Conservation (phyloP, 2,888 invertebrate species). For the Steinernema hermaphroditum region DNA sequence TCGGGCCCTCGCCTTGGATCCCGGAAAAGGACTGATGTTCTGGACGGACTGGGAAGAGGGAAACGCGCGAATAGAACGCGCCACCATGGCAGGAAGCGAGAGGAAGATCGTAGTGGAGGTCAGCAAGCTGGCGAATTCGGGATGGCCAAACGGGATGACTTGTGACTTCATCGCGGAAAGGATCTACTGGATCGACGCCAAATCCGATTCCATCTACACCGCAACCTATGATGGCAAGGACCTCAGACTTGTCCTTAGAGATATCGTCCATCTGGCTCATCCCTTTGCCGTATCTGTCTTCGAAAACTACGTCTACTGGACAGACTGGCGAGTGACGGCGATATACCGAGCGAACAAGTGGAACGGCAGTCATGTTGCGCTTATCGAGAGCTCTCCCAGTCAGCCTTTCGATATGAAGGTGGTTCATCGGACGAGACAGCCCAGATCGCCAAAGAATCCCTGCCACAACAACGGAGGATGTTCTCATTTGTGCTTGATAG, state of each 20-base stretch:
- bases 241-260: slow-evolving; percentile 75
- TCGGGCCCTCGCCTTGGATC: slow-evolving; percentile 81
- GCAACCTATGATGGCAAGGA: slow-evolving; percentile 79
- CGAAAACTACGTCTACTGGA: slow-evolving; percentile 87
- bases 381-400: slow-evolving; percentile 80
- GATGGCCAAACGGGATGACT: slow-evolving; percentile 74
- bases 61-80: slow-evolving; percentile 80
- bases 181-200: slow-evolving; percentile 66
- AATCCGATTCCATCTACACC: slow-evolving; percentile 82
- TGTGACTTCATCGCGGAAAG: slow-evolving; percentile 77
- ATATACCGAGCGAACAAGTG: slow-evolving; percentile 86
- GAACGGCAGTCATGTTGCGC: slow-evolving; percentile 77
- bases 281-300: slow-evolving; percentile 86
- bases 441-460: slow-evolving; percentile 68
- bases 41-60: slow-evolving; percentile 83
- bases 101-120: slow-evolving; percentile 74
- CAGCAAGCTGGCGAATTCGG: slow-evolving; percentile 67
- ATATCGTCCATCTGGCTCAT: slow-evolving; percentile 77
- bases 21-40: slow-evolving; percentile 73
- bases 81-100: slow-evolving; percentile 77
- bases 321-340: slow-evolving; percentile 86
- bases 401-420: slow-evolving; percentile 90
- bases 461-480: slow-evolving; percentile 74
- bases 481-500: slow-evolving; percentile 81
- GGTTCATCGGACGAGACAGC: slow-evolving; percentile 78